Evolutionary conservation across 2,888 invertebrate genomes (phyloP), one percentile per base, ranked within the genome.

Genomic region (Philhelius pedissequus): DNA sequence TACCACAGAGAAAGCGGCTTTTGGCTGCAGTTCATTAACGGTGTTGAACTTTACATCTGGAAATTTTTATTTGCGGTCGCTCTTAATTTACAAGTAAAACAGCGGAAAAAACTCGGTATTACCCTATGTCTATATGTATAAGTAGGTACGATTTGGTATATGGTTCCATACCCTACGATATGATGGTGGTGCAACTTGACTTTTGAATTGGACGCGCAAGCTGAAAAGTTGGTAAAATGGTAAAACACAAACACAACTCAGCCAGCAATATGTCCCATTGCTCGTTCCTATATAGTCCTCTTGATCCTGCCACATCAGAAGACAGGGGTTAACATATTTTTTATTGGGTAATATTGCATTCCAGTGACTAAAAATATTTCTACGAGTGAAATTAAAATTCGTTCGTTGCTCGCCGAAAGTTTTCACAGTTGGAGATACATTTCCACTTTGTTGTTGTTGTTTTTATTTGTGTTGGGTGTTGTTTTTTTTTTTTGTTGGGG

Each of bases 61-160:
- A 90, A 91, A 91, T 90, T 90, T 90, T 90, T 90, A 91, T 91
- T 91, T 91, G 91, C 90, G 91, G 91, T 91, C 89, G 88, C 90
- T 89, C 89, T 91, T 91, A 91, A 91, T 91, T 91, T 90, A 91
- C 90, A 90, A 90, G 90, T 90, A 89, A 89, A 90, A 90, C 87
- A 90, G 86, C 87, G 87, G 86, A 88, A 87, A n/a, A 87, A 80
- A 80, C 78, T 78, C 74, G 38, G 77, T 69, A 81, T 68, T 77
- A 77, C 45, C 70, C 73, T 50, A 58, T 18, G 20, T 25, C 30
- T 35, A 9, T 15, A 13, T 32, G 4, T 45, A 48, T 6, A 5
- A 13, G 13, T 48, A 20, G 45, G 22, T 48, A 48, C 20, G 22
- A n/a, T n/a, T n/a, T n/a, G n/a, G n/a, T n/a, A n/a, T n/a, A n/a